Percentiles rank a stretch among this genome's conserved stretches.
These are phyloP conservation scores for Neodiprion fabricii DNA, from an alignment of 1,140 invertebrate genomes.

Conservation along the genomic window DNA sequence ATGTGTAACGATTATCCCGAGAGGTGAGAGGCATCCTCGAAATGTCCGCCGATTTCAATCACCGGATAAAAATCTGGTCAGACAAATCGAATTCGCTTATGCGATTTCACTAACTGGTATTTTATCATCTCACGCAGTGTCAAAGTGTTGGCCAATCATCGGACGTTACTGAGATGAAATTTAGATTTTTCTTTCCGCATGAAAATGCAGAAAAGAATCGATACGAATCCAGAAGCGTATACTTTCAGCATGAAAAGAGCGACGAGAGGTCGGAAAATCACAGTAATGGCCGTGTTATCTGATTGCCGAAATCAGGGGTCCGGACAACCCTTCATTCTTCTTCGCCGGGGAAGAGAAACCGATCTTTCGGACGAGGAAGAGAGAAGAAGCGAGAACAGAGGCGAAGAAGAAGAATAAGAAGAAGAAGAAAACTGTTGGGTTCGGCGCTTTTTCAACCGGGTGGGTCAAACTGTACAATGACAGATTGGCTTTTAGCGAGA, in stretches of 20 bases:
- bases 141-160: no score
- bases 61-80: no score
- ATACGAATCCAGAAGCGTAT: not conserved
- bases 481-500: constrained; percentile 4
- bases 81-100: no score
- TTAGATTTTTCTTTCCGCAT: no score
- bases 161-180: no score
- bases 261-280: constrained; percentile 29
- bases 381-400: not conserved
- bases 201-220: no score
- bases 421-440: not conserved
- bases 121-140: no score
- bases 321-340: constrained; percentile 12
- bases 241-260: not conserved
- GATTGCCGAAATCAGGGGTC: constrained; percentile 25
- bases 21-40: no score
- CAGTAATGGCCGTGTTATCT: constrained; percentile 31
- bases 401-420: not conserved
- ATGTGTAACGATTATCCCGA: no score
- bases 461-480: not conserved
- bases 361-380: not conserved
- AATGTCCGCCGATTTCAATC: no score
- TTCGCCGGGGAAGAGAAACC: not conserved
- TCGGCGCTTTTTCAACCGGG: not conserved
- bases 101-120: no score